A percentile compares a stretch with the other conserved stretches of the same genome.
phyloP scores from a whole-genome alignment of 2,113 vertebrate genomes.

The Psittacula cyanocephala region DNA sequence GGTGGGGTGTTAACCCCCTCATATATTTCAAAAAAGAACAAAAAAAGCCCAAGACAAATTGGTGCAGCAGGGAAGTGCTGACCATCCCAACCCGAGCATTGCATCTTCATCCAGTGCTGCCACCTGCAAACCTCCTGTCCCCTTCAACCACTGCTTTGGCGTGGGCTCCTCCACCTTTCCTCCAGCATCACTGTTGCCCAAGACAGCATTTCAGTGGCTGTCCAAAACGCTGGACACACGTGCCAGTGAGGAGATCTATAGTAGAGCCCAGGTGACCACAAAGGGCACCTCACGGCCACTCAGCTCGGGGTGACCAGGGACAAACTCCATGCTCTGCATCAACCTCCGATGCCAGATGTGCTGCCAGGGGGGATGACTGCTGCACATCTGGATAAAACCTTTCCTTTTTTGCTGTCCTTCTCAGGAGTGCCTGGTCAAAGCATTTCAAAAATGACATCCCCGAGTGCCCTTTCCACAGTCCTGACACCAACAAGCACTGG shows the following conservation, averaged over 20 bases:
- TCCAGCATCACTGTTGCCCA: neutral
- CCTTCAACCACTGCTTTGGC: too few relatives aligned
- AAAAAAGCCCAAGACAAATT: neutral
- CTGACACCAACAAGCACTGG: neutral
- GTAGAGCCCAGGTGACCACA: neutral
- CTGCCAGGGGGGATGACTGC: neutral
- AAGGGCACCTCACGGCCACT: neutral
- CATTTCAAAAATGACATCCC: neutral
- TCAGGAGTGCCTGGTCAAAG: neutral
- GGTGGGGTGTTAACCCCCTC: too few relatives aligned
- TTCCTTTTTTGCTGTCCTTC: neutral
- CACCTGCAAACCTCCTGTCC: neutral
- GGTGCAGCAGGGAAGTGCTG: neutral
- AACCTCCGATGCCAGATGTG: neutral
- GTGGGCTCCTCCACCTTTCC: neutral
- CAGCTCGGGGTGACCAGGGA: accelerated
- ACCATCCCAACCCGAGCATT: neutral
- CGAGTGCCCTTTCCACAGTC: neutral
- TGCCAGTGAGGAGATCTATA: accelerated
- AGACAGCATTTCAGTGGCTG: neutral
- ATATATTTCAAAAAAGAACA: neutral
- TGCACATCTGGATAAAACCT: neutral
- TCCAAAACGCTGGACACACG: accelerated
- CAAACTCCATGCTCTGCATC: neutral
- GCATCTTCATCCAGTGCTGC: accelerated